Evolutionary conservation across 1,140 invertebrate genomes (phyloP), one percentile per base, ranked within the genome.

Genomic region (Penaeus indicus): DNA sequence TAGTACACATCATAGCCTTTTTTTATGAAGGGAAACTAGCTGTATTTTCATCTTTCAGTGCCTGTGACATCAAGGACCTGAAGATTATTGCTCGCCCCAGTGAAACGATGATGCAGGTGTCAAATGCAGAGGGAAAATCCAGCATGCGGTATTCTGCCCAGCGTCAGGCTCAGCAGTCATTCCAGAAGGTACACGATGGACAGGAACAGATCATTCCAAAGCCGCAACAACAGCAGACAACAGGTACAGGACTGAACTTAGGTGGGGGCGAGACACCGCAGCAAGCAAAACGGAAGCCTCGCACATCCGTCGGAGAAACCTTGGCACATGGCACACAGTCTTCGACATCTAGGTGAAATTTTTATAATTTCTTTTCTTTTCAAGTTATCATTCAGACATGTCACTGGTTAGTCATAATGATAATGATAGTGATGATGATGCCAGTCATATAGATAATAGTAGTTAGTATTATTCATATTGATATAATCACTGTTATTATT

Each of bases 291-390:
- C 62, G 85, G 78, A 87, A 87, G 42, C 85, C 85, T 81, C 75
- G 85, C 11, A 81, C 85, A 5, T 87, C 85, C 60, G 85, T 87
- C 22, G 85, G 85, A 11, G 85, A 87, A 60, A 81, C 85, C 7
- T 67, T 87, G 10, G 85, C 85, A 22, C 85, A 87, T 81, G 85
- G 85, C n/a, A 67, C 85, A 11, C 85, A 87, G 10, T 54, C 54
- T 54, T 47, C 64, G 72, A 11, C 81, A 61, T 79, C 25, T 42
- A n/a, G 42, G 77, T 42, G 8, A 82, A 3, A 42, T 42, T 42
- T 42, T 42, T 42, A 0, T 80, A 47, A 27, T 60, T n/a, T 75
- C 13, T 47, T 61, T 54, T 85, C 32, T 32, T 42, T 42, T 42
- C 7, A 8, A 42, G 38, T 42, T 42, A 42, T 42, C 4, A 8